Evolutionary conservation across 2,113 vertebrate species (phyloP), one percentile per base, ranked within the genome.

Genomic region (Urocolius indicus): DNA sequence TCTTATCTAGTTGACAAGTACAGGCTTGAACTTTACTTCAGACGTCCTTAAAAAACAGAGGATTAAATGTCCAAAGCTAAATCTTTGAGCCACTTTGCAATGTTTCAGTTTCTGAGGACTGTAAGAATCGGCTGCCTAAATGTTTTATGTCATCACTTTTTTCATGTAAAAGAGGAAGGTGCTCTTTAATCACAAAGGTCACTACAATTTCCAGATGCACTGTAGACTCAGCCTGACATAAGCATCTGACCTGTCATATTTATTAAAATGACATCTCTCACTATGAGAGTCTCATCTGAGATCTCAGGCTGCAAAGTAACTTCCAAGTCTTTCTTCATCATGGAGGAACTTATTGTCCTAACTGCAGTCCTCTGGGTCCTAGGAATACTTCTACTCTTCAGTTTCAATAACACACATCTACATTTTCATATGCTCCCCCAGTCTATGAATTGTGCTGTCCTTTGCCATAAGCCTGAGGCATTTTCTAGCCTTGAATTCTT

Each of bases 401-500:
- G 22, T 58, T 95, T 88, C 63, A 43, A 11, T 66, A 46, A 34
- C 27, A 74, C 16, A 16, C 27, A 63, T 41, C 38, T 61, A 8
- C 52, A 27, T 75, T 78, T 89, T n/a, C 73, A 71, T 45, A 26
- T 0, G 0, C 4, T 83, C 26, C 26, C 32, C 38, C 29, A 74
- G 52, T 74, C n/a, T 67, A 41, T 59, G 57, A 84, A 43, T 74
- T 84, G 30, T 61, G 36, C 23, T 89, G 73, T 61, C 73, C 91
- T 94, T 94, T 94, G 95, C 65, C 57, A 58, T 41, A 34, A 87
- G 80, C 89, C 93, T 36, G 45, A 94, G 77, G 91, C 91, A 61
- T 32, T 48, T 45, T 58, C 57, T 72, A 59, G 63, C n/a, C 49
- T 69, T 92, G 58, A 18, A 58, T 90, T 75, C 79, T 79, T 58